A percentile compares a stretch with the other conserved stretches of the same genome.
Conservation (phyloP, 2,113 vertebrate genomes). For the Marmota monax region DNA sequence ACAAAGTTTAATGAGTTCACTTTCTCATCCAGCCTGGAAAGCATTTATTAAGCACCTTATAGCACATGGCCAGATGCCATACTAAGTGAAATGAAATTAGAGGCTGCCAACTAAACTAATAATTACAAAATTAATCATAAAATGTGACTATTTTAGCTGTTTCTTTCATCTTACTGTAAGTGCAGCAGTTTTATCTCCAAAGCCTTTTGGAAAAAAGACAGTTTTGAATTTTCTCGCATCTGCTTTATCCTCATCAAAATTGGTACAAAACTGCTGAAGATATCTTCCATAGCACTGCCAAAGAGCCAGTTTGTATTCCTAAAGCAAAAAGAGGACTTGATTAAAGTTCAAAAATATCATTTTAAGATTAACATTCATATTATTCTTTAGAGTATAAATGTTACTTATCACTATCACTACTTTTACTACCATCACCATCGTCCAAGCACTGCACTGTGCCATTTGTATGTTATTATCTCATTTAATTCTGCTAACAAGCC, state of each 20-base stretch:
- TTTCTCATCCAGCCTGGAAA: conserved; percentile 28
- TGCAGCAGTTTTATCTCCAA: conserved; percentile 87
- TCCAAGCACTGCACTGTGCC: not conserved
- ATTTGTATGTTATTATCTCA: not conserved
- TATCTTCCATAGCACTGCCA: conserved; percentile 93
- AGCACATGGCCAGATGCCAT: not conserved
- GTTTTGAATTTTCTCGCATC: conserved; percentile 90
- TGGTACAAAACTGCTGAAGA: conserved; percentile 88
- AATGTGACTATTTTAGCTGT: not conserved
- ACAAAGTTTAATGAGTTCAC: not conserved
- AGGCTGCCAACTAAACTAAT: not conserved
- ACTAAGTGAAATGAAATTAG: not conserved
- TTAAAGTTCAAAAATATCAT: conserved; percentile 33
- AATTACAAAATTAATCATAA: not conserved
- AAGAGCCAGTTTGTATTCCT: conserved; percentile 94
- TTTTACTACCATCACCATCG: not conserved
- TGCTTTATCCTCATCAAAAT: conserved; percentile 85
- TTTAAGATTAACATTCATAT: not conserved
- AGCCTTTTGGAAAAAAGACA: conserved; percentile 92
- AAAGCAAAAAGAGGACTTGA: conserved; percentile 43
- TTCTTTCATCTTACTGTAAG: conserved; percentile 88
- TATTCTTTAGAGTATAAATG: not conserved
- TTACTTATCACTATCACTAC: not conserved
- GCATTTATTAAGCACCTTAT: not conserved
- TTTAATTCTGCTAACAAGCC: not conserved